Evolutionary conservation across 2,113 vertebrate species (phyloP), one percentile per base, ranked within the genome.

Genomic region (Leptobrachium ailaonicum): DNA sequence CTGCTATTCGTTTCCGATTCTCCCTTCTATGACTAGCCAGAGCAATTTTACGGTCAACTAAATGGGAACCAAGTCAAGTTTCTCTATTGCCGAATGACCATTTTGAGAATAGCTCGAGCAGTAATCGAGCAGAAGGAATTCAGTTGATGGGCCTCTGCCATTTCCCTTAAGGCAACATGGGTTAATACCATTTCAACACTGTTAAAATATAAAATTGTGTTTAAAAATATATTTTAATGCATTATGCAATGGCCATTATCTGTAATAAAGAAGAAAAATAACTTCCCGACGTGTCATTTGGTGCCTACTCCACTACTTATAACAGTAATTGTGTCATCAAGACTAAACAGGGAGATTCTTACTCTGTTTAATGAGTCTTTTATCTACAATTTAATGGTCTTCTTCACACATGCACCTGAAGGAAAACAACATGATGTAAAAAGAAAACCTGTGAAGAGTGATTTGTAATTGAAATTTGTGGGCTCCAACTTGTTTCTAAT

Each of bases 401-500:
- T 11, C 54, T 78, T 47, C 76, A 71, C 42, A 41, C 64, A 66
- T 68, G 11, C 58, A 78, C 54, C 53, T 80, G 71, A 84, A 84
- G 77, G 53, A 62, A 81, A 76, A 73, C 43, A 79, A 53, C 77
- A 84, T 47, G 32, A 10, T 75, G 73, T 62, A 2, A 0, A 2
- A 41, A 2, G n/a, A 44, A 75, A 32, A 32, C 20, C 54, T 63
- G 70, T 56, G 6, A 7, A 14, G 14, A 0, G 1, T 71, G 1
- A 42, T 1, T 0, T 74, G 74, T 6, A 13, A 56, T 0, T 67
- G 85, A 82, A 77, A 66, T 58, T 0, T 0, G 66, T 7, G 32
- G 63, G 64, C 9, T 50, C 41, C 0, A 63, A 54, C 2, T 71
- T 0, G 1, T 47, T 43, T 45, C 2, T 77, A 1, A 4, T 2